Percentiles rank a stretch among this genome's conserved stretches.
Conservation (phyloP, 2,797 vertebrate genomes). For the Pristis pectinata region DNA sequence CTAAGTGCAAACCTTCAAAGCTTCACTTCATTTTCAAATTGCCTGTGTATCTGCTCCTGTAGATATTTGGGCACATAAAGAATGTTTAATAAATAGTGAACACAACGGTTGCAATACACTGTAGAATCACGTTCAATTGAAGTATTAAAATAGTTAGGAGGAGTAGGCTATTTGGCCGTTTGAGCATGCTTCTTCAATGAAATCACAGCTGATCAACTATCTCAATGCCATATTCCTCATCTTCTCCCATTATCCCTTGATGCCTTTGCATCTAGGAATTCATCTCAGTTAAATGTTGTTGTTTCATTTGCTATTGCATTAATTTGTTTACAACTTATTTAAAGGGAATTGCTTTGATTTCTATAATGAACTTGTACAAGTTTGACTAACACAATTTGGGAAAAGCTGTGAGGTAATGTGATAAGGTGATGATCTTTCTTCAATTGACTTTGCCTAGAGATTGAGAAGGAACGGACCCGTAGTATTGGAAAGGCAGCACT, state of each 20-base stretch:
- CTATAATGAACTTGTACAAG: neutral
- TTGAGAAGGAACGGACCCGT: conserved; percentile 73
- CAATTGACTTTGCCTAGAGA: conserved; percentile 52
- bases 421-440: neutral
- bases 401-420: neutral
- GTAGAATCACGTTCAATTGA: neutral
- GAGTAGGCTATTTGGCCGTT: too few relatives aligned
- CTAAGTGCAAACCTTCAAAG: neutral
- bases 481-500: conserved; percentile 77
- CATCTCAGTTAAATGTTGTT: neutral
- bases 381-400: neutral
- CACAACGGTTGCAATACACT: neutral
- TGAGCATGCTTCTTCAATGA: too few relatives aligned
- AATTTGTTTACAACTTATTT: neutral
- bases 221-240: too few relatives aligned
- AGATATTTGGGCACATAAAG: too few relatives aligned
- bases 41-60: neutral
- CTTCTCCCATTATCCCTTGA: too few relatives aligned
- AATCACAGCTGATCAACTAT: too few relatives aligned
- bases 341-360: neutral
- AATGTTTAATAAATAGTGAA: neutral
- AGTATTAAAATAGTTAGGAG: too few relatives aligned
- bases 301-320: neutral
- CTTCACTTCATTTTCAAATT: neutral
- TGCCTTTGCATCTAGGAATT: too few relatives aligned